Conservation (phyloP, 2,113 vertebrate species). For the Cebus imitator region DNA sequence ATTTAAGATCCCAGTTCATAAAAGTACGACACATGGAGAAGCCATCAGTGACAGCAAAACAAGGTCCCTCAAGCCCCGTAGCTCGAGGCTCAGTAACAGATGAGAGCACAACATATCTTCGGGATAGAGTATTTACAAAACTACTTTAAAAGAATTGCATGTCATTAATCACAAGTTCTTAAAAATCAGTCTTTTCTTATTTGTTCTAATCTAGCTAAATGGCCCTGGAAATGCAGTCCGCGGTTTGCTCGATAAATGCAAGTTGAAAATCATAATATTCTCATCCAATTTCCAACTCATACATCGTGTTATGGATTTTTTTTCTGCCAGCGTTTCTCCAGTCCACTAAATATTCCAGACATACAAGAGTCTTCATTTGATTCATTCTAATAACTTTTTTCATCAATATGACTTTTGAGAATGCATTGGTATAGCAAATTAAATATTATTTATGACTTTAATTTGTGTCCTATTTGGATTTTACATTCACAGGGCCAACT, state of each 20-base stretch:
- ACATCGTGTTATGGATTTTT: constrained; percentile 42
- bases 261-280: constrained; percentile 72
- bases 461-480: constrained; percentile 83
- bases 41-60: constrained; percentile 67
- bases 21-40: constrained; percentile 51
- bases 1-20: constrained; percentile 68
- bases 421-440: constrained; percentile 75
- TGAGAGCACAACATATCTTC: constrained; percentile 68
- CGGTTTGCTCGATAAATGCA: constrained; percentile 62
- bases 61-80: constrained; percentile 73
- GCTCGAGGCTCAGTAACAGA: constrained; percentile 80
- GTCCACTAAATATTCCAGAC: constrained; percentile 70
- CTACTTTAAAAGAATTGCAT: constrained; percentile 74
- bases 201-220: constrained; percentile 79
- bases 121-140: constrained; percentile 78
- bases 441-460: constrained; percentile 85
- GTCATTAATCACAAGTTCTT: constrained; percentile 79
- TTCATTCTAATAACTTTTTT: constrained; percentile 81
- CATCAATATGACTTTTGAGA: constrained; percentile 81
- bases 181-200: constrained; percentile 78
- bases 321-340: constrained; percentile 45
- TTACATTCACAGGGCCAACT: constrained; percentile 73
- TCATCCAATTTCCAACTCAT: constrained; percentile 70
- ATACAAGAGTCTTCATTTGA: constrained; percentile 60
- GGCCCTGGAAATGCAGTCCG: constrained; percentile 67